Conservation (phyloP, 2,113 vertebrate species). For the Indicator maculatus region DNA sequence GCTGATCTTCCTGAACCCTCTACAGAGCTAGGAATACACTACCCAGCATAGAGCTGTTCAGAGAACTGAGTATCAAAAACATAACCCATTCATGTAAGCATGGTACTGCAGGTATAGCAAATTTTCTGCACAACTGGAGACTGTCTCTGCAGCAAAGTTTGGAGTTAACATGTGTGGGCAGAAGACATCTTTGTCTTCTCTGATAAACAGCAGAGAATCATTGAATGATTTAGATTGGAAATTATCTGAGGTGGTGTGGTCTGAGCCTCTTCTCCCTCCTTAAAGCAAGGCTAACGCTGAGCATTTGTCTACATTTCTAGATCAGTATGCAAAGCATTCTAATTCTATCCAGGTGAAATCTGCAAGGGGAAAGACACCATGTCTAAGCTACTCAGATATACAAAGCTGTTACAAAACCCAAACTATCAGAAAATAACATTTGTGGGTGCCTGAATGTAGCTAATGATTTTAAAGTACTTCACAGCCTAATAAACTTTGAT, state of each 20-base stretch:
- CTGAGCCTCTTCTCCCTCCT: background rate
- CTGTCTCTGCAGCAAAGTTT: background rate
- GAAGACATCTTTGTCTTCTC: background rate
- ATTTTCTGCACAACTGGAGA: background rate
- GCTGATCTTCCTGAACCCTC: background rate
- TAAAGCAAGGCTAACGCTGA: background rate
- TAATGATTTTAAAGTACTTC: conserved; percentile 43
- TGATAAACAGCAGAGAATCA: background rate
- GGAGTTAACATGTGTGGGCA: background rate
- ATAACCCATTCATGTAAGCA: fast-evolving
- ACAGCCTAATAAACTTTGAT: background rate
- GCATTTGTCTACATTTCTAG: background rate
- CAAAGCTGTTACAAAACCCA: background rate
- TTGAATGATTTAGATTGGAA: background rate
- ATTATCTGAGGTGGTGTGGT: background rate
- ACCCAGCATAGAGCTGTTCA: background rate
- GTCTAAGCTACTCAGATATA: background rate
- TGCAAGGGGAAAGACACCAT: background rate
- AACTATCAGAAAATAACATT: conserved; percentile 20
- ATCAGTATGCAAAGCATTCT: background rate
- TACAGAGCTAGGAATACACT: background rate
- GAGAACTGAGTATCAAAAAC: background rate
- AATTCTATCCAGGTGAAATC: background rate
- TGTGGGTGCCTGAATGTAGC: conserved; percentile 4
- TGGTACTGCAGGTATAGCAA: fast-evolving